Percentiles rank a stretch among this genome's conserved stretches.
Conservation (phyloP, 2,888 invertebrate species). For the Drosophila birchii region DNA sequence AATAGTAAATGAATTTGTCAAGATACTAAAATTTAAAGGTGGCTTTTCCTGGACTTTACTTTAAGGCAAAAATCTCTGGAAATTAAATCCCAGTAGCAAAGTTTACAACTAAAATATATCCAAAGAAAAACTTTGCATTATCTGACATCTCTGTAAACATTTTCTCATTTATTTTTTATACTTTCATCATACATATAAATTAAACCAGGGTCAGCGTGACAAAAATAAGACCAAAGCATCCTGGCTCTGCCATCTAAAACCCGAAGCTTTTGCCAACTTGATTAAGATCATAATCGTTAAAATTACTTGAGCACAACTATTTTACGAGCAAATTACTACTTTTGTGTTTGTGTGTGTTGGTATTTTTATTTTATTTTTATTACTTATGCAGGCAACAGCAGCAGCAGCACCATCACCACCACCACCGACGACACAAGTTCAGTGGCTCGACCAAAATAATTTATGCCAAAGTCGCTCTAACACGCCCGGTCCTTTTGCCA, state of each 20-base stretch:
- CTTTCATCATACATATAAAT: constrained; percentile 5
- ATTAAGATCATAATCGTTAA: constrained; percentile 81
- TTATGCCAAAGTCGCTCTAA: constrained; percentile 47
- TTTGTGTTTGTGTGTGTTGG: constrained; percentile 38
- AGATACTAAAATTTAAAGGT: background rate
- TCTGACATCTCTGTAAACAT: background rate
- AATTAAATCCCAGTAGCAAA: background rate
- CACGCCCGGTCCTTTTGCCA: constrained; percentile 22
- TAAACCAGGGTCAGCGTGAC: constrained; percentile 26
- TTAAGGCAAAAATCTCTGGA: background rate
- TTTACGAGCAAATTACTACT: constrained; percentile 73
- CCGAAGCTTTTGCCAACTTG: constrained; percentile 56
- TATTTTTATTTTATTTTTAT: constrained; percentile 72
- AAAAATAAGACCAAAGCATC: constrained; percentile 19
- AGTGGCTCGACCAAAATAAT: constrained; percentile 65
- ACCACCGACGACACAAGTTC: constrained; percentile 62
- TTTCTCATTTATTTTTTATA: constrained; percentile 14
- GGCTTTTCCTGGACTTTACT: accelerated
- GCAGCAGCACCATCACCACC: constrained; percentile 10
- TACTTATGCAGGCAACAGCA: constrained; percentile 70
- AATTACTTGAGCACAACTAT: constrained; percentile 80
- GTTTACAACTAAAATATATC: constrained; percentile 1
- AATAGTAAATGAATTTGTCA: too few species aligned
- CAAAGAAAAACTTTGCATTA: background rate
- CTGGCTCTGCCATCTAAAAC: background rate